Conservation (phyloP, 2,888 invertebrate species). For the Elegia similella region DNA sequence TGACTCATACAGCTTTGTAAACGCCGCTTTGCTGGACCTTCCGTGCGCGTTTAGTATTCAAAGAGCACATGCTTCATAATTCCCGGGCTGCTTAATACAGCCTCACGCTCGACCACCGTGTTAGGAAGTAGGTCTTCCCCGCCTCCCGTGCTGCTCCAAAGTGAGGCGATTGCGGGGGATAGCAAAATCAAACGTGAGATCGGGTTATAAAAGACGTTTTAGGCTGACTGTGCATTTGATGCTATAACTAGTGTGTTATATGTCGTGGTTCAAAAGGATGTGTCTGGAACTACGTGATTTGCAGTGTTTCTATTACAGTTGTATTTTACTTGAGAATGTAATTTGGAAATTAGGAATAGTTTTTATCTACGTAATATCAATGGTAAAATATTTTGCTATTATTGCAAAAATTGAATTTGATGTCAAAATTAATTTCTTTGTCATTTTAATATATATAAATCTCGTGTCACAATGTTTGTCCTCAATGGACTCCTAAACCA, state of each 20-base stretch:
- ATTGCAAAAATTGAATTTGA: no score
- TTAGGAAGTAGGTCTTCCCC: constrained; percentile 41
- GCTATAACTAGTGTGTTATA: constrained; percentile 3
- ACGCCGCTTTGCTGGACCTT: constrained; percentile 52
- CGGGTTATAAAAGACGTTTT: constrained; percentile 51
- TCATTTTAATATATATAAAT: no score
- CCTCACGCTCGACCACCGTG: constrained; percentile 67
- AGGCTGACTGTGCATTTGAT: constrained; percentile 21
- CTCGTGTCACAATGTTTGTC: no score
- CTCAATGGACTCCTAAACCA: no score
- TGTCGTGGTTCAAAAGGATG: constrained; percentile 2
- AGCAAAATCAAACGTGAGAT: constrained; percentile 38
- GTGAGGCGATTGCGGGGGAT: constrained; percentile 25
- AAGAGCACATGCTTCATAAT: constrained; percentile 74
- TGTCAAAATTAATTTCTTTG: no score
- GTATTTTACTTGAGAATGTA: background rate
- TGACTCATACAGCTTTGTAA: constrained; percentile 47
- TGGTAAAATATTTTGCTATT: no score
- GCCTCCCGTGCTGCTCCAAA: constrained; percentile 32
- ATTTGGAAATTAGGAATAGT: background rate
- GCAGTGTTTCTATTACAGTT: background rate
- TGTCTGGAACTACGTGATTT: background rate
- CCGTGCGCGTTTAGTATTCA: constrained; percentile 71
- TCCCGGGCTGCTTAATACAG: constrained; percentile 74
- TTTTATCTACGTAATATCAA: background rate